phyloP scores from a whole-genome alignment of 2,888 invertebrate genomes.

The Nephrotoma guestfalica region DNA sequence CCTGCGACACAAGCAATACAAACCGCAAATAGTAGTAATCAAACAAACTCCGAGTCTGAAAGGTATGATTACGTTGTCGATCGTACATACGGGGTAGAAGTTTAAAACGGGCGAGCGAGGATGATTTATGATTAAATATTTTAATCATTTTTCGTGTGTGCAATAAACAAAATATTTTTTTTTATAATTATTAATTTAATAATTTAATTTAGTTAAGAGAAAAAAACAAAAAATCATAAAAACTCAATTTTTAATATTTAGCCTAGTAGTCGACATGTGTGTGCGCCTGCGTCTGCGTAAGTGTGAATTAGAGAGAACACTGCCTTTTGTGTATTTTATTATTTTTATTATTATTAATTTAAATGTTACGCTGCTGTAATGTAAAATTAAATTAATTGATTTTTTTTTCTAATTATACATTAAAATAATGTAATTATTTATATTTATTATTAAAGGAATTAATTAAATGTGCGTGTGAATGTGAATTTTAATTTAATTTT shows the following conservation, averaged over 20 bases:
- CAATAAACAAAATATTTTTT: background rate
- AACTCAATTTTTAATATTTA: background rate
- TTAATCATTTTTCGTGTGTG: background rate
- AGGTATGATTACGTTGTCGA: conserved; percentile 70
- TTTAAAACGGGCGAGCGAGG: conserved; percentile 35
- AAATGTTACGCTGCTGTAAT: background rate
- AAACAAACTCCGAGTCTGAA: conserved; percentile 22
- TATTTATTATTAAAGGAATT: background rate
- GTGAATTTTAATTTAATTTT: background rate
- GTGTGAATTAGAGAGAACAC: background rate
- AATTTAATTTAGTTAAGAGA: background rate
- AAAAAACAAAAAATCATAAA: background rate
- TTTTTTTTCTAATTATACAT: background rate
- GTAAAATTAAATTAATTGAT: background rate
- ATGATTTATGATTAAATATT: background rate
- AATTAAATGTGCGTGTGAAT: background rate
- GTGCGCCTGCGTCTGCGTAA: background rate
- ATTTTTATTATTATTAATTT: background rate
- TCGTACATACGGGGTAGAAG: conserved; percentile 71
- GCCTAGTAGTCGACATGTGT: background rate
- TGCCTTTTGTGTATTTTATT: background rate
- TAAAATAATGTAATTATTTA: background rate
- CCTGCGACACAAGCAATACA: conserved; percentile 15
- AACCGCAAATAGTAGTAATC: conserved; percentile 28
- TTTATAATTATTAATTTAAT: background rate